Evolutionary conservation across 2,797 vertebrate species (phyloP).

Genomic region (Etheostoma perlongum): DNA sequence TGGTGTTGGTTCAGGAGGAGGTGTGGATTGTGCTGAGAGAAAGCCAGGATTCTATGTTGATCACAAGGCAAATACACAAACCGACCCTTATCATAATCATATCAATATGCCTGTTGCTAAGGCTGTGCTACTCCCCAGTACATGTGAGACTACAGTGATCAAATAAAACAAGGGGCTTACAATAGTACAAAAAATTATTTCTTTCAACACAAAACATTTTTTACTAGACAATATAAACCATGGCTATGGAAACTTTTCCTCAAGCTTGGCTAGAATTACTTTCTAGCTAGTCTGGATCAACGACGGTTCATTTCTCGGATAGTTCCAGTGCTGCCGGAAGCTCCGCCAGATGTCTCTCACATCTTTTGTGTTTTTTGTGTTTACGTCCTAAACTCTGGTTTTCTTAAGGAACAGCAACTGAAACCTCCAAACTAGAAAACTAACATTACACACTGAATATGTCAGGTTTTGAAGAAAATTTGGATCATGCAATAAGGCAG

Average conservation of each 20-base stretch:
- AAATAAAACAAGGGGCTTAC: slow-evolving; percentile 18
- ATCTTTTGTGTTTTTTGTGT: too few species aligned
- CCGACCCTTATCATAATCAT: slow-evolving; percentile 36
- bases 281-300: background rate
- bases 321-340: too few species aligned
- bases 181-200: background rate
- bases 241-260: background rate
- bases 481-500: too few species aligned
- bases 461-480: too few species aligned
- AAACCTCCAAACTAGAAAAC: too few species aligned
- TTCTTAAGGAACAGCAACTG: too few species aligned
- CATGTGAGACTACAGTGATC: slow-evolving; percentile 17
- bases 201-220: background rate
- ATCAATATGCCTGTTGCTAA: slow-evolving; percentile 43
- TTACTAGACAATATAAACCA: background rate
- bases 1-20: slow-evolving; percentile 44
- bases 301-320: too few species aligned
- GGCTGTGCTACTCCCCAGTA: slow-evolving; percentile 10
- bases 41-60: slow-evolving; percentile 43
- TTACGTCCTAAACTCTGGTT: too few species aligned
- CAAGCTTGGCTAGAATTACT: background rate
- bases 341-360: too few species aligned
- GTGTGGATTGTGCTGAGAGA: slow-evolving; percentile 44
- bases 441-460: too few species aligned
- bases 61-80: slow-evolving; percentile 50